phyloP scores from a whole-genome alignment of 2,113 vertebrate genomes.

The Carassius carassius region DNA sequence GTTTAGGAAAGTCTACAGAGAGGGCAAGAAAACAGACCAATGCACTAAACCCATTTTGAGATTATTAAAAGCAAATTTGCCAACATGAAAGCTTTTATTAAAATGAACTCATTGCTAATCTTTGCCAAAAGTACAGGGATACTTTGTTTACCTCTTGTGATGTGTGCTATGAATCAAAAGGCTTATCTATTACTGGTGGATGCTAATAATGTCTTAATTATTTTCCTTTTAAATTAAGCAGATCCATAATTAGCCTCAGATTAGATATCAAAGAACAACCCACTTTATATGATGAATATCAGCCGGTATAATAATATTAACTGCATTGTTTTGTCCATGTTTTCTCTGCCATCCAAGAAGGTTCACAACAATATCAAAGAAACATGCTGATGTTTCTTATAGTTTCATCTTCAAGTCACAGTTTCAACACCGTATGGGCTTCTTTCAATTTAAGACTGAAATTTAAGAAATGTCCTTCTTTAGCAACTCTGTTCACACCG shows the following conservation, averaged over 20 bases:
- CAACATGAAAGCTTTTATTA: background rate
- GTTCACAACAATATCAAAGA: background rate
- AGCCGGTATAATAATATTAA: background rate
- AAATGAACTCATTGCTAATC: background rate
- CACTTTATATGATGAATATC: background rate
- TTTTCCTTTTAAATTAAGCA: too few species aligned
- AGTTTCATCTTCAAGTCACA: background rate
- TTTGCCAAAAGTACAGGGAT: background rate
- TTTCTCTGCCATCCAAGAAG: background rate
- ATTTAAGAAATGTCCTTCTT: too few species aligned
- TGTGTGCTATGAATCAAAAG: background rate
- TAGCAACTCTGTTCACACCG: background rate
- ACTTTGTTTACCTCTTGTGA: background rate
- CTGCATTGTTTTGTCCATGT: background rate
- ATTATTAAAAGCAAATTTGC: slow-evolving; percentile 14
- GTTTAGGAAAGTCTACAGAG: background rate
- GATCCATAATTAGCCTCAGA: slow-evolving; percentile 15
- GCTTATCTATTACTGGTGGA: background rate
- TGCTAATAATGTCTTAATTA: too few species aligned
- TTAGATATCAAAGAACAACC: background rate
- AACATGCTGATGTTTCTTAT: background rate
- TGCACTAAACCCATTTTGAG: background rate
- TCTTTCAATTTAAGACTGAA: too few species aligned
- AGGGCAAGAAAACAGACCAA: background rate
- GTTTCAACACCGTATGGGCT: too few species aligned